Conservation (phyloP, 2,888 invertebrate genomes). For the Anoplius nigerrimus region DNA sequence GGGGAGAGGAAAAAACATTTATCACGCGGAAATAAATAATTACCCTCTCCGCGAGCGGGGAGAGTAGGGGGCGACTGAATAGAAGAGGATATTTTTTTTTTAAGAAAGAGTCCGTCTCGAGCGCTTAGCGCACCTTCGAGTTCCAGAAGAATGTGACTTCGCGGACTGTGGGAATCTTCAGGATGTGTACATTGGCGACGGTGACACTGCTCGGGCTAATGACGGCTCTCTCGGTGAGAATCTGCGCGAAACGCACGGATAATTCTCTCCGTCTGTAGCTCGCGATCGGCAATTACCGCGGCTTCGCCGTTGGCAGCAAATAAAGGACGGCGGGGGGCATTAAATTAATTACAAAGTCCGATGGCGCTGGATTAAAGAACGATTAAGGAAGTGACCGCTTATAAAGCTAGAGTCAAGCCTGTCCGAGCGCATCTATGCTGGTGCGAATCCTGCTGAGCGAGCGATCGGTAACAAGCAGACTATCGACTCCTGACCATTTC, state of each 20-base stretch:
- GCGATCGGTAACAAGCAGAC: no score
- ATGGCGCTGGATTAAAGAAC: no score
- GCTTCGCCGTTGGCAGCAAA: no score
- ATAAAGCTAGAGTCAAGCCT: no score
- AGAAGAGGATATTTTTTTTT: conserved; percentile 31
- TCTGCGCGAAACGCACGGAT: no score
- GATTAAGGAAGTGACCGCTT: no score
- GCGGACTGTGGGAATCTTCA: conserved; percentile 43
- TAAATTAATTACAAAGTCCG: no score
- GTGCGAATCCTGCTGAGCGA: background rate
- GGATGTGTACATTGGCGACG: conserved; percentile 20
- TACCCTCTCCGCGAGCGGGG: background rate
- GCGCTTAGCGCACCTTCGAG: conserved; percentile 15
- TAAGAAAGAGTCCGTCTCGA: conserved; percentile 22
- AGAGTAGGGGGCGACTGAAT: conserved; percentile 20
- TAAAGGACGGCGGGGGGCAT: no score
- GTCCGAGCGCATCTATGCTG: no score
- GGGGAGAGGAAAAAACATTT: background rate
- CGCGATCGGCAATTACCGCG: no score
- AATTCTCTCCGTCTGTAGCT: no score
- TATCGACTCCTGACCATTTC: no score
- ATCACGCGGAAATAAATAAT: background rate
- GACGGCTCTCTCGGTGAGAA: background rate
- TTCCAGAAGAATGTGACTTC: conserved; percentile 1
- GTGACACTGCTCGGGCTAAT: conserved; percentile 41